Conservation (phyloP, 2,888 invertebrate species). For the Epinotia brunnichana region DNA sequence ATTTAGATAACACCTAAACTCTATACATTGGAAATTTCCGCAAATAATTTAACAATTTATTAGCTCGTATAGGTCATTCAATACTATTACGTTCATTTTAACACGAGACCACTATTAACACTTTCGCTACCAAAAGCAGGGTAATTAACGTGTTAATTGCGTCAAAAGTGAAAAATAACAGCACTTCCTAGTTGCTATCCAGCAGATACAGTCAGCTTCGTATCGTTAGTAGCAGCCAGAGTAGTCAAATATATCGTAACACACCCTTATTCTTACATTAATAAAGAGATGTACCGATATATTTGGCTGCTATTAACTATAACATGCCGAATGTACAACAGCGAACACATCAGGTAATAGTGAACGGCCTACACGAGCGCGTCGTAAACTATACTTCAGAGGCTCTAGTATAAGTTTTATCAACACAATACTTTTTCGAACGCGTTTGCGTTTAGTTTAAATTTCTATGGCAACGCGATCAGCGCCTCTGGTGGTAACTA, state of each 20-base stretch:
- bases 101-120: background rate
- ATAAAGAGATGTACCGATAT: no score
- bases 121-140: background rate
- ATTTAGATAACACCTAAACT: constrained; percentile 11
- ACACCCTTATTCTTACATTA: no score
- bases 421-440: no score
- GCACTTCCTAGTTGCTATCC: no score
- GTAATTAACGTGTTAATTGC: background rate
- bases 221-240: no score
- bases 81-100: background rate
- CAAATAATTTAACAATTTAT: constrained; percentile 22
- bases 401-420: no score
- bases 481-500: no score
- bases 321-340: background rate
- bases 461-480: no score
- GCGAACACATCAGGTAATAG: constrained; percentile 1
- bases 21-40: constrained; percentile 3
- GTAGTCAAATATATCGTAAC: no score
- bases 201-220: no score
- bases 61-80: background rate
- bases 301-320: no score
- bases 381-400: background rate
- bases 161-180: background rate
- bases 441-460: no score
- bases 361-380: background rate